A percentile compares a stretch with the other conserved stretches of the same genome.
phyloP scores from a whole-genome alignment of 2,888 invertebrate species.

The Heteromurus nitidus region DNA sequence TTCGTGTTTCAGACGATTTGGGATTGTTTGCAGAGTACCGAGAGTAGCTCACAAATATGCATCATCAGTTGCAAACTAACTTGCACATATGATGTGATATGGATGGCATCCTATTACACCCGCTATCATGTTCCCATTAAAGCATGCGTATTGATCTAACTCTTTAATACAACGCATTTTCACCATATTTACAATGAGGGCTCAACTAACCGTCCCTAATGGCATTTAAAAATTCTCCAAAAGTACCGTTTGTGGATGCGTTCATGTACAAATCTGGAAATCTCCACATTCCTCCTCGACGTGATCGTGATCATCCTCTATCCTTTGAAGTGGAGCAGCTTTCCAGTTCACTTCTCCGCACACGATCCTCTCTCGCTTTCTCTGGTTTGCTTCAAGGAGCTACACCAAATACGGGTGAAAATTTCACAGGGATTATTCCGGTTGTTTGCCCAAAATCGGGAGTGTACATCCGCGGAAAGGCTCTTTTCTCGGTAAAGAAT shows the following conservation, averaged over 20 bases:
- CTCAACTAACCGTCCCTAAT: too few species aligned
- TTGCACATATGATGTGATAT: too few species aligned
- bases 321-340: slow-evolving; percentile 7
- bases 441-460: slow-evolving; percentile 38
- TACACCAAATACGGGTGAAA: slow-evolving; percentile 19
- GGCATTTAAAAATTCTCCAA: not conserved
- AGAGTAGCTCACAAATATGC: too few species aligned
- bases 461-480: not conserved
- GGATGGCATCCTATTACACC: too few species aligned
- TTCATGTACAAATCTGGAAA: slow-evolving; percentile 17
- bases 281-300: too few species aligned
- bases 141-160: too few species aligned
- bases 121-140: too few species aligned
- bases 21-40: not conserved
- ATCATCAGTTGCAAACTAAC: too few species aligned
- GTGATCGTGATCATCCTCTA: not conserved
- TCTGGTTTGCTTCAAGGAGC: slow-evolving; percentile 3
- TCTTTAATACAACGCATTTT: too few species aligned
- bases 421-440: slow-evolving; percentile 51
- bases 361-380: not conserved
- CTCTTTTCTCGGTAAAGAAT: not conserved
- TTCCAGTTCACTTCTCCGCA: not conserved
- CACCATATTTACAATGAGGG: too few species aligned
- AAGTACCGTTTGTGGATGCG: not conserved
- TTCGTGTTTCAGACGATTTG: slow-evolving; percentile 4